Conservation (phyloP, 2,888 invertebrate species). For the Drosophila emarginata region DNA sequence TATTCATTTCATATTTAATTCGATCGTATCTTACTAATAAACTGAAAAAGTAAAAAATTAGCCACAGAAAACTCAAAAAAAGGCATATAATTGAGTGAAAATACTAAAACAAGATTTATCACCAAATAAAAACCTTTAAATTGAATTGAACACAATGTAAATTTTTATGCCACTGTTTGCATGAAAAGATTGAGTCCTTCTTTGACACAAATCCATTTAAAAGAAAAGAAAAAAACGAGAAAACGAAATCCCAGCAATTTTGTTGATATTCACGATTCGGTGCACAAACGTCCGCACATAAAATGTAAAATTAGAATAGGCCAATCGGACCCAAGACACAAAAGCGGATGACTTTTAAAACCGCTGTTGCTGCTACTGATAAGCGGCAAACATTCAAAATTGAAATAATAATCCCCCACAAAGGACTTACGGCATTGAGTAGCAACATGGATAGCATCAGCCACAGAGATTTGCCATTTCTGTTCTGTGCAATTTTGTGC, state of each 20-base stretch:
- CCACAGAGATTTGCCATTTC: conserved; percentile 62
- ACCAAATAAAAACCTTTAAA: too few relatives aligned
- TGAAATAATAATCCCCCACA: conserved; percentile 58
- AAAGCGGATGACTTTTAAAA: neutral
- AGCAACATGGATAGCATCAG: conserved; percentile 74
- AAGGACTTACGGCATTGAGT: conserved; percentile 79
- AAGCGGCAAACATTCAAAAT: conserved; percentile 45
- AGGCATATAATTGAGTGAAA: too few relatives aligned
- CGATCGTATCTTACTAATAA: too few relatives aligned
- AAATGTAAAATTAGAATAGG: conserved; percentile 34
- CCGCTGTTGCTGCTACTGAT: conserved; percentile 25
- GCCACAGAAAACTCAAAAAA: too few relatives aligned
- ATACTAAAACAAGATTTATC: too few relatives aligned
- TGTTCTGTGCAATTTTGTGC: conserved; percentile 59
- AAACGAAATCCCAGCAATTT: conserved; percentile 31
- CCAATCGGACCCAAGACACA: conserved; percentile 13
- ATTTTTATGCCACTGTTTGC: neutral
- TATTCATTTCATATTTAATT: too few relatives aligned
- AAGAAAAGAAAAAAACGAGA: neutral
- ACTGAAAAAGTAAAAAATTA: too few relatives aligned
- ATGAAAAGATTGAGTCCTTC: conserved; percentile 34
- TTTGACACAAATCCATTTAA: conserved; percentile 42
- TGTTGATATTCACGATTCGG: conserved; percentile 40
- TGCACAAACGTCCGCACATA: conserved; percentile 42
- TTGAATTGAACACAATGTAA: too few relatives aligned